A percentile compares a stretch with the other conserved stretches of the same genome.
Evolutionary conservation across 1,140 invertebrate species (phyloP).

Genomic region (Aphis gossypii): DNA sequence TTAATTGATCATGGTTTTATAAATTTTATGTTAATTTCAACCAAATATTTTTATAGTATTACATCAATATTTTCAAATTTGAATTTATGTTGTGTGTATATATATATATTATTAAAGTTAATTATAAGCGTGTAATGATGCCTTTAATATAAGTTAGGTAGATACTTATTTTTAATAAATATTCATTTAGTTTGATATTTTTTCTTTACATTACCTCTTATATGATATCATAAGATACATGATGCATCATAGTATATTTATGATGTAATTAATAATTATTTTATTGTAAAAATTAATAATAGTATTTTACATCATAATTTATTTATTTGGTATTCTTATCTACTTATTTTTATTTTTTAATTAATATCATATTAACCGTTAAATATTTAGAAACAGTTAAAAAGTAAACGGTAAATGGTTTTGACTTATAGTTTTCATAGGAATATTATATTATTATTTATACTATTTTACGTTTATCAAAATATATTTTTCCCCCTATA

Average conservation of each 20-base stretch:
- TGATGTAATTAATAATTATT: background rate
- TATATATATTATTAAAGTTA: no score
- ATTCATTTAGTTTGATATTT: background rate
- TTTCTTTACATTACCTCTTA: background rate
- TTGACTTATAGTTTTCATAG: background rate
- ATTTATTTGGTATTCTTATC: background rate
- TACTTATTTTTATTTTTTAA: background rate
- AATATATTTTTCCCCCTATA: background rate
- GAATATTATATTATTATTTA: background rate
- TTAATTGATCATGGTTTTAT: background rate
- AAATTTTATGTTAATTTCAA: background rate
- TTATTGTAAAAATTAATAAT: background rate
- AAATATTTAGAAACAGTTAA: background rate
- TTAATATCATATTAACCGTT: background rate
- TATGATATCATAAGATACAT: background rate
- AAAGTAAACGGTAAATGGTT: background rate
- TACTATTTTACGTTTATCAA: background rate
- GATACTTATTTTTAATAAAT: no score
- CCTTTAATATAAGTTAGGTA: no score
- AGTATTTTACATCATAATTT: background rate
- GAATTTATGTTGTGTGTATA: background rate
- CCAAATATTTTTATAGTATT: background rate
- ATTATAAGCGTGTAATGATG: no score
- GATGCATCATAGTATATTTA: background rate
- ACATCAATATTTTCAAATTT: background rate